Evolutionary conservation across 1,140 invertebrate genomes (phyloP).

Genomic region (Chymomyza costata): DNA sequence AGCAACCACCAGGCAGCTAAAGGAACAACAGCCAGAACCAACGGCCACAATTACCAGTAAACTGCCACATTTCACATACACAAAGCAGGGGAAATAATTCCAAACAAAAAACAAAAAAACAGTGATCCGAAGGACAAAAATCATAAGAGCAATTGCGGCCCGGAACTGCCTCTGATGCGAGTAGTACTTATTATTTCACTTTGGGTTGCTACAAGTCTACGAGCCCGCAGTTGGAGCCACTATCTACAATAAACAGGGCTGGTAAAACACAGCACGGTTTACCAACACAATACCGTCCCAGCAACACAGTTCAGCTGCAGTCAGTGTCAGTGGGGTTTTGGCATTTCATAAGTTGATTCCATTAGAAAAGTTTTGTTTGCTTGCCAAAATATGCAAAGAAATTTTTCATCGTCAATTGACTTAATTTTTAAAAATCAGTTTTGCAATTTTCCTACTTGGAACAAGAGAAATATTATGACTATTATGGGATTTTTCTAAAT

Average conservation of each 20-base stretch:
- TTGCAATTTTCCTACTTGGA: too few species aligned
- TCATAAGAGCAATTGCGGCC: conserved; percentile 51
- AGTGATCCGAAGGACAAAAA: conserved; percentile 34
- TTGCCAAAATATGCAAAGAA: conserved; percentile 55
- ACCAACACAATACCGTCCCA: conserved; percentile 2
- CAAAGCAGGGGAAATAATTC: conserved; percentile 56
- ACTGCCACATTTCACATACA: conserved; percentile 27
- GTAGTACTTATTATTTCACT: conserved; percentile 36
- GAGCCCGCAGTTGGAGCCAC: conserved; percentile 11
- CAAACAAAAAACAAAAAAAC: conserved; percentile 38
- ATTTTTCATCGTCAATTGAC: too few species aligned
- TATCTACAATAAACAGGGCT: conserved; percentile 17
- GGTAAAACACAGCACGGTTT: conserved; percentile 5
- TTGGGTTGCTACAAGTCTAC: conserved; percentile 39
- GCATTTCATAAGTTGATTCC: conserved; percentile 31
- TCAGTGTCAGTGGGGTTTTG: not conserved
- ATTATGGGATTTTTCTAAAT: too few species aligned
- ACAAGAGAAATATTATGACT: too few species aligned
- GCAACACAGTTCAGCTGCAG: too few species aligned
- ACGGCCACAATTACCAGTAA: conserved; percentile 12
- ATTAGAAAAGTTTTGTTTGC: conserved; percentile 48
- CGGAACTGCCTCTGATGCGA: too few species aligned
- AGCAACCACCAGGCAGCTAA: conserved; percentile 42
- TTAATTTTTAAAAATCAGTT: too few species aligned
- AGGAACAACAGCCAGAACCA: conserved; percentile 2